These are phyloP conservation scores for Panthera leo DNA, from an alignment of 2,113 vertebrate genomes.

Conservation along the genomic window DNA sequence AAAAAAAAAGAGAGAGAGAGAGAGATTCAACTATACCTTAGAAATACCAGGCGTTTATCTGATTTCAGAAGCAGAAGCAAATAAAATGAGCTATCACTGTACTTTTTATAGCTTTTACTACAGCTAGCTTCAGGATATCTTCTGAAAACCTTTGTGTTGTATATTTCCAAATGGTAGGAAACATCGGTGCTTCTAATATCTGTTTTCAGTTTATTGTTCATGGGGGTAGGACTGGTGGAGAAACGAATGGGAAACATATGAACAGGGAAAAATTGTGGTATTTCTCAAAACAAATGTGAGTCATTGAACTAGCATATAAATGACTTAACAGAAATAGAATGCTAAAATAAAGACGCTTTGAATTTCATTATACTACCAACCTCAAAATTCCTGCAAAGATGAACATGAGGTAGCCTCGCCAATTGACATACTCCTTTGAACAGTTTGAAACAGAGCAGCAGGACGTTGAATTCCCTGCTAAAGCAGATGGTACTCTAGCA, in stretches of 20 bases:
- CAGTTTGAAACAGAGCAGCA: background rate
- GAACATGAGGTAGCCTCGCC: background rate
- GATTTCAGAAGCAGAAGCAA: background rate
- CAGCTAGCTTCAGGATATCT: background rate
- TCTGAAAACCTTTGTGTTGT: background rate
- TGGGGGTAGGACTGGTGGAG: background rate
- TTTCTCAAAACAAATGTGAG: constrained; percentile 16
- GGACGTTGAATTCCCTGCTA: background rate
- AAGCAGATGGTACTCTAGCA: background rate
- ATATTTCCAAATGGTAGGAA: background rate
- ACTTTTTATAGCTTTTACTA: background rate
- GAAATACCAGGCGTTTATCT: background rate
- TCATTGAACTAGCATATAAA: background rate
- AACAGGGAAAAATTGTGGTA: background rate
- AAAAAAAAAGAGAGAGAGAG: background rate
- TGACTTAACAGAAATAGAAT: constrained; percentile 29
- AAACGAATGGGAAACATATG: background rate
- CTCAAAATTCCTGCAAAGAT: constrained; percentile 18
- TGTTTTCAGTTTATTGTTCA: background rate
- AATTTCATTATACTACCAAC: background rate
- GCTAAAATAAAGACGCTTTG: constrained; percentile 45
- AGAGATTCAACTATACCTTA: background rate
- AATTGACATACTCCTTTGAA: background rate
- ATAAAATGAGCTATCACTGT: background rate
- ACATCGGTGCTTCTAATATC: background rate